Conservation (phyloP, 2,888 invertebrate genomes). For the Ametastegia equiseti region DNA sequence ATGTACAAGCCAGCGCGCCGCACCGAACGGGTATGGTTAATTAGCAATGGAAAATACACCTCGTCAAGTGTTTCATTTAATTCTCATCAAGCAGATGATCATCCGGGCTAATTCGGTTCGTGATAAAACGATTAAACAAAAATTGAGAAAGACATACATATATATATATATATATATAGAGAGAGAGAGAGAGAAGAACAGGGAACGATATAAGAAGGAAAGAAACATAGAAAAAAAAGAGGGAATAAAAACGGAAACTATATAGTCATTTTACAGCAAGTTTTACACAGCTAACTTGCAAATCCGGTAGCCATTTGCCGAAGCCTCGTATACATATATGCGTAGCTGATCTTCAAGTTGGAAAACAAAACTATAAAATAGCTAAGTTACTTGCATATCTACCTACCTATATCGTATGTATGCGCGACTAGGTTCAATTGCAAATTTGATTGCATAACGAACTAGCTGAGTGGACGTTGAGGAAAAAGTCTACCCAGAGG, state of each 20-base stretch:
- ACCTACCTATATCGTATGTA: too few relatives aligned
- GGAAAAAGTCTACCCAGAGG: not conserved
- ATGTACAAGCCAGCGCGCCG: not conserved
- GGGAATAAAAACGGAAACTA: not conserved
- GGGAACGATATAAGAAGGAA: too few relatives aligned
- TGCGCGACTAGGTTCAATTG: too few relatives aligned
- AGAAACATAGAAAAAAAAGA: slow-evolving; percentile 21
- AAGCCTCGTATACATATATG: not conserved
- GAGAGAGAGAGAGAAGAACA: slow-evolving; percentile 46
- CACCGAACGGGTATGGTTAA: too few relatives aligned
- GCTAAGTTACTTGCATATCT: not conserved
- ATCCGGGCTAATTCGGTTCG: slow-evolving; percentile 1
- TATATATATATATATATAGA: too few relatives aligned
- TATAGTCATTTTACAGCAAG: not conserved
- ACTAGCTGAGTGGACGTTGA: too few relatives aligned
- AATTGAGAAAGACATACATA: slow-evolving; percentile 51
- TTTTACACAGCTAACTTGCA: not conserved
- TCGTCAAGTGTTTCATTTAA: slow-evolving; percentile 28
- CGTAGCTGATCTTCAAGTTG: not conserved
- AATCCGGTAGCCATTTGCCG: not conserved
- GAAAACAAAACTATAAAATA: slow-evolving; percentile 5
- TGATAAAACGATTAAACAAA: slow-evolving; percentile 16
- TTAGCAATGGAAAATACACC: slow-evolving; percentile 28
- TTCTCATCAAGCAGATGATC: slow-evolving; percentile 37
- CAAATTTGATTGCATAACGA: too few relatives aligned